A percentile compares a stretch with the other conserved stretches of the same genome.
These are phyloP conservation scores for Planiliza haematocheilus DNA, from an alignment of 2,113 vertebrate species.

Conservation along the genomic window DNA sequence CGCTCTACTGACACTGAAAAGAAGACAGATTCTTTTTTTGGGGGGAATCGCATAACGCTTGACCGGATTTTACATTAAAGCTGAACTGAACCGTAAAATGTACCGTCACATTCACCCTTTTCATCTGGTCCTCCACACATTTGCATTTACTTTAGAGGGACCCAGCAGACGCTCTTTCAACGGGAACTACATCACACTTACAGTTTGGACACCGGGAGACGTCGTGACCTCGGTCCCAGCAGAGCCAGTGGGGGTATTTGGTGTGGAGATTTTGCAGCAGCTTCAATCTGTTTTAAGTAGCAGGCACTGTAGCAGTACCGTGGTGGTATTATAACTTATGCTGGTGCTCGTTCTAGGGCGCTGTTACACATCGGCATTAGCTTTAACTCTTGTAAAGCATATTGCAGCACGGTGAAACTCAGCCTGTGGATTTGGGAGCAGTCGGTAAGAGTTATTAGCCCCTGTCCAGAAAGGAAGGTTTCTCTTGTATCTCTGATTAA, in stretches of 20 bases:
- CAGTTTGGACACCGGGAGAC: not conserved
- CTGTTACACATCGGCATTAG: not conserved
- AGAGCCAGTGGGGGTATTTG: not conserved
- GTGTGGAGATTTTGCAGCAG: not conserved
- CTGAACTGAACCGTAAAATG: slow-evolving; percentile 41
- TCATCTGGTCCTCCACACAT: slow-evolving; percentile 14
- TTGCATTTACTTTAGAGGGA: slow-evolving; percentile 29
- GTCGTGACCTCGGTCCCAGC: not conserved
- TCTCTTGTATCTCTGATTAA: slow-evolving; percentile 68
- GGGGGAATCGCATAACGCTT: not conserved
- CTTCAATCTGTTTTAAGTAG: not conserved
- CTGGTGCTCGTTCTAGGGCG: not conserved
- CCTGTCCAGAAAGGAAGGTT: slow-evolving; percentile 42
- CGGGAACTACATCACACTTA: not conserved
- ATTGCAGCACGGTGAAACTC: slow-evolving; percentile 8
- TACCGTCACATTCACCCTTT: slow-evolving; percentile 26
- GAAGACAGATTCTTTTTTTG: slow-evolving; percentile 5
- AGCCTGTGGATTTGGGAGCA: slow-evolving; percentile 18
- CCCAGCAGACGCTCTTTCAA: not conserved
- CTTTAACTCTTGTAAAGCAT: slow-evolving; percentile 4
- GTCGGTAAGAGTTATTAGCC: slow-evolving; percentile 41
- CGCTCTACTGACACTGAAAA: slow-evolving; percentile 20
- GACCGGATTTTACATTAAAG: slow-evolving; percentile 40
- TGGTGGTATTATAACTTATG: not conserved
- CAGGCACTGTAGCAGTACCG: not conserved